These are phyloP conservation scores for Melipona beecheii DNA, from an alignment of 2,888 invertebrate species.

Conservation along the genomic window DNA sequence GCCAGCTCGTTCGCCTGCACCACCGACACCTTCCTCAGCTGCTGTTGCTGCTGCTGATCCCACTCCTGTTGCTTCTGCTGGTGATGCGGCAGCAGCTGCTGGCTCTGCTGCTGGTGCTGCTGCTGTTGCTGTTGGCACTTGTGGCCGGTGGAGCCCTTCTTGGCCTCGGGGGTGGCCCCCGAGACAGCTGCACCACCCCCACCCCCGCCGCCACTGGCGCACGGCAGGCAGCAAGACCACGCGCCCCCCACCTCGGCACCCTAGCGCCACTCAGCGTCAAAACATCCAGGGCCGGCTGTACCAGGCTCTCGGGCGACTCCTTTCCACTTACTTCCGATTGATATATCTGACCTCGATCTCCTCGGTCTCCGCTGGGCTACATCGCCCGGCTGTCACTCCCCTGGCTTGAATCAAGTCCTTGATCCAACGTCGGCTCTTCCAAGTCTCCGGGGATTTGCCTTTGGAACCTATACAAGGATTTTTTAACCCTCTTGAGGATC, in stretches of 20 bases:
- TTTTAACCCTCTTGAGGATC: too few relatives aligned
- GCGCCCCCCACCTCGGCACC: constrained; percentile 85
- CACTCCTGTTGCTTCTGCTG: constrained; percentile 74
- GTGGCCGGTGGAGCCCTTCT: constrained; percentile 83
- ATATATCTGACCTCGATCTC: too few relatives aligned
- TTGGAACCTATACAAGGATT: too few relatives aligned
- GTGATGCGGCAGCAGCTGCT: constrained; percentile 71
- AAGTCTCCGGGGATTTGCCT: not conserved
- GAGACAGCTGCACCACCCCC: constrained; percentile 82
- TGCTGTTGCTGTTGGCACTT: constrained; percentile 77
- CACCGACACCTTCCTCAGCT: constrained; percentile 64
- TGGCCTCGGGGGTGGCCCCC: constrained; percentile 87
- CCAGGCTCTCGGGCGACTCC: constrained; percentile 29
- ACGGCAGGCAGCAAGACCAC: constrained; percentile 84
- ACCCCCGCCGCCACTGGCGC: constrained; percentile 85
- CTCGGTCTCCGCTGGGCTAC: constrained; percentile 1
- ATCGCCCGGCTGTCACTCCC: not conserved
- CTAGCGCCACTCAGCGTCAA: constrained; percentile 82
- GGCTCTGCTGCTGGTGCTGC: constrained; percentile 68
- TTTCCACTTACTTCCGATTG: not conserved
- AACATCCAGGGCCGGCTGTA: constrained; percentile 74
- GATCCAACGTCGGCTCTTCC: not conserved
- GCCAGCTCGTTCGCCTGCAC: constrained; percentile 65
- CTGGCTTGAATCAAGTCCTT: not conserved
- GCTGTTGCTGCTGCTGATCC: constrained; percentile 76